Conservation (phyloP, 2,797 vertebrate species). For the Myotis myotis region DNA sequence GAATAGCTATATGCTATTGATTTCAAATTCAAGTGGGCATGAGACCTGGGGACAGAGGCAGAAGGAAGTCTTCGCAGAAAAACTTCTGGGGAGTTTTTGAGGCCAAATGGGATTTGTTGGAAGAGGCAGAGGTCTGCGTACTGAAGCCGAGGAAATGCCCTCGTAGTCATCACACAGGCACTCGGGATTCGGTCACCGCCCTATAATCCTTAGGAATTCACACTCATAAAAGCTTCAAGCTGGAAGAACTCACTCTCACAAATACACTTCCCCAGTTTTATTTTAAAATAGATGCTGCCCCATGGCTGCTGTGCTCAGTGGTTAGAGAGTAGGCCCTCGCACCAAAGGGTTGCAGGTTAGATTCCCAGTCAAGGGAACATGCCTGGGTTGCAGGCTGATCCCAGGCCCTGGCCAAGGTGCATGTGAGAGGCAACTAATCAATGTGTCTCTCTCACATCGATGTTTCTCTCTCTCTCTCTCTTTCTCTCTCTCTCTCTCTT, state of each 20-base stretch:
- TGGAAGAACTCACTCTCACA: neutral
- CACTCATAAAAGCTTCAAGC: neutral
- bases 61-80: slow-evolving; percentile 13
- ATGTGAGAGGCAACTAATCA: too few relatives aligned
- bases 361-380: too few relatives aligned
- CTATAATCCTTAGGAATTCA: neutral
- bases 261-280: slow-evolving; percentile 7
- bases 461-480: too few relatives aligned
- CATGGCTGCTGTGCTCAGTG: too few relatives aligned
- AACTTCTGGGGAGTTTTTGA: neutral
- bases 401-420: too few relatives aligned
- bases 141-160: neutral
- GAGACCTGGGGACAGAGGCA: neutral
- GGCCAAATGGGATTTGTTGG: neutral
- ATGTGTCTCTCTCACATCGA: too few relatives aligned
- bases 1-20: neutral
- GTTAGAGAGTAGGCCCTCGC: too few relatives aligned
- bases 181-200: neutral
- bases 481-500: too few relatives aligned
- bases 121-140: neutral
- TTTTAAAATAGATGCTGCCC: neutral
- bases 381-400: too few relatives aligned
- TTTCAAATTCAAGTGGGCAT: neutral
- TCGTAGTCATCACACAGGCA: neutral
- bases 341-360: too few relatives aligned